phyloP scores from a whole-genome alignment of 2,888 invertebrate genomes.

The Cantharis rustica region DNA sequence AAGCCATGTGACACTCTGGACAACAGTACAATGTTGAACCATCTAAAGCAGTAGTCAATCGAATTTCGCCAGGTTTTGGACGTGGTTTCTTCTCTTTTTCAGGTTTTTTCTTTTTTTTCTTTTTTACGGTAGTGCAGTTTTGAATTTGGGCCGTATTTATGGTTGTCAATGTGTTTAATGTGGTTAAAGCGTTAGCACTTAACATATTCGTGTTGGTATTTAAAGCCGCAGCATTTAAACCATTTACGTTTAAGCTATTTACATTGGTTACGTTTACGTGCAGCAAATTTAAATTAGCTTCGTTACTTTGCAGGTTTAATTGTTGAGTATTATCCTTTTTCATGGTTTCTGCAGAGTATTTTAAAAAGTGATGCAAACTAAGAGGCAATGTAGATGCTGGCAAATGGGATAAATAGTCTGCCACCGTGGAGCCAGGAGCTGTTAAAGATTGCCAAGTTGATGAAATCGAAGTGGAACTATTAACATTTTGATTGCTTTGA shows the following conservation, averaged over 20 bases:
- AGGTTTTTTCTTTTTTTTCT: slow-evolving; percentile 80
- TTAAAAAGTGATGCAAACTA: slow-evolving; percentile 81
- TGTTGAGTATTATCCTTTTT: slow-evolving; percentile 70
- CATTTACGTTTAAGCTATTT: slow-evolving; percentile 50
- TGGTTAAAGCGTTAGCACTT: slow-evolving; percentile 59
- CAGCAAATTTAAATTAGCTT: slow-evolving; percentile 47
- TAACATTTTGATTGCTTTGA: slow-evolving; percentile 55
- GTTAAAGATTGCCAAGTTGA: slow-evolving; percentile 73
- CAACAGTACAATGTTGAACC: slow-evolving; percentile 86
- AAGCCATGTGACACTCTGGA: slow-evolving; percentile 89
- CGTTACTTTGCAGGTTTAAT: slow-evolving; percentile 41
- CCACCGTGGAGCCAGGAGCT: slow-evolving; percentile 74
- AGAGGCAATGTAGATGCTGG: slow-evolving; percentile 75
- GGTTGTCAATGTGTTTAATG: slow-evolving; percentile 56
- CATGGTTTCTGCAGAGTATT: slow-evolving; percentile 77
- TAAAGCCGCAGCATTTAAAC: slow-evolving; percentile 26
- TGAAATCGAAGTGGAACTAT: slow-evolving; percentile 58
- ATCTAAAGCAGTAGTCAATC: slow-evolving; percentile 77
- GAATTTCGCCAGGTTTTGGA: slow-evolving; percentile 83
- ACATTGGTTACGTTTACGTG: slow-evolving; percentile 42
- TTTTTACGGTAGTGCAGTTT: slow-evolving; percentile 61
- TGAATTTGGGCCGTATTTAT: slow-evolving; percentile 52
- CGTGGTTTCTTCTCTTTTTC: slow-evolving; percentile 81
- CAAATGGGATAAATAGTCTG: slow-evolving; percentile 82
- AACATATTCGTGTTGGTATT: slow-evolving; percentile 43